phyloP scores from a whole-genome alignment of 2,888 invertebrate genomes.

The Nymphalis polychloros region DNA sequence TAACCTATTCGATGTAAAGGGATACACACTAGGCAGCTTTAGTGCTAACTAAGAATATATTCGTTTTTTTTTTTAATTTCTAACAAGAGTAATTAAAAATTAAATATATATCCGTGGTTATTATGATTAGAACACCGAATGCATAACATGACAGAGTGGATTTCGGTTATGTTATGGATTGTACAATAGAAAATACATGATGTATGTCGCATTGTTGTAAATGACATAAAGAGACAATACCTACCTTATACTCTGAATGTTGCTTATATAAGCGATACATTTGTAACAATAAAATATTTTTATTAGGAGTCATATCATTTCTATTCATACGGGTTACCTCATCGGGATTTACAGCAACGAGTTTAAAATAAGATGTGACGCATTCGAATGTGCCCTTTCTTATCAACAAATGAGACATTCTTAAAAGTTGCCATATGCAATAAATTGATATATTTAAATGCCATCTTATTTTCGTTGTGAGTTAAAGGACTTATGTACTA shows the following conservation, averaged over 20 bases:
- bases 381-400: slow-evolving; percentile 4
- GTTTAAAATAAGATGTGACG: slow-evolving; percentile 10
- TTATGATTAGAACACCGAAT: no score
- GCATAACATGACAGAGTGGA: no score
- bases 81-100: no score
- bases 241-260: not conserved
- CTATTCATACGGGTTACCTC: slow-evolving; percentile 16
- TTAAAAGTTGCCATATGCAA: not conserved
- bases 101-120: no score
- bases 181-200: not conserved
- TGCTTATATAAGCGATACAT: not conserved
- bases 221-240: no score
- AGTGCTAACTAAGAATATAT: no score
- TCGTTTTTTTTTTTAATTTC: no score
- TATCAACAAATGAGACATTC: slow-evolving; percentile 13
- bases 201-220: not conserved
- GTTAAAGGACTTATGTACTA: no score
- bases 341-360: slow-evolving; percentile 9
- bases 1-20: not conserved
- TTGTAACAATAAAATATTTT: slow-evolving; percentile 4
- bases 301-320: not conserved
- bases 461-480: no score
- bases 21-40: no score
- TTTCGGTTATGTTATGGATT: no score
- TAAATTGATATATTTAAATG: not conserved